Conservation (phyloP, 2,113 vertebrate genomes). For the Takifugu bimaculatus region DNA sequence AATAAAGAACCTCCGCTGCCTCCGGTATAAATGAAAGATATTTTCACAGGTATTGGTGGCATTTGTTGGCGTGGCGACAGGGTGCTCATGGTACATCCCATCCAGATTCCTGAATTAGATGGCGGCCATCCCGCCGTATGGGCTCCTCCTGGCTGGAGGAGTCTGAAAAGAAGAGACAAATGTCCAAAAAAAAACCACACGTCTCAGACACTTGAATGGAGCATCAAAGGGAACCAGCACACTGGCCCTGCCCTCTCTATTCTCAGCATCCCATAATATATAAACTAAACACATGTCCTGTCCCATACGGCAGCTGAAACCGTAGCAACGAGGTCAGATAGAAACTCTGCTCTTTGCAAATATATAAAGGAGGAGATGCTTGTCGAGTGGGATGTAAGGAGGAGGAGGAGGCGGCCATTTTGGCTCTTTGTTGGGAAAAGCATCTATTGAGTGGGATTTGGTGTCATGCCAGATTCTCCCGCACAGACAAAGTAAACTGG, state of each 20-base stretch:
- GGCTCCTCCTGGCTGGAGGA: slow-evolving; percentile 17
- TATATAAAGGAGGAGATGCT: slow-evolving; percentile 54
- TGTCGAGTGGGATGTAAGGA: slow-evolving; percentile 44
- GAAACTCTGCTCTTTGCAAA: slow-evolving; percentile 68
- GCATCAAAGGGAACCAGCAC: slow-evolving; percentile 46
- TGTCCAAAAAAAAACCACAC: slow-evolving; percentile 21
- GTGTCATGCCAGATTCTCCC: slow-evolving; percentile 68
- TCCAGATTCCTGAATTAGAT: slow-evolving; percentile 26
- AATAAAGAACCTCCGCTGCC: no score
- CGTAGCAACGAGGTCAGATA: slow-evolving; percentile 63
- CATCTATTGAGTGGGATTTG: slow-evolving; percentile 69
- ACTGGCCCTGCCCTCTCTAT: slow-evolving; percentile 44
- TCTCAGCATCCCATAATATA: slow-evolving; percentile 53
- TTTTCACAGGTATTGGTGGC: slow-evolving; percentile 11
- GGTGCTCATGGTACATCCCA: slow-evolving; percentile 15
- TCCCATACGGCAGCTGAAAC: slow-evolving; percentile 44
- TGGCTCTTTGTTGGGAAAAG: slow-evolving; percentile 54
- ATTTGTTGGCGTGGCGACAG: background rate
- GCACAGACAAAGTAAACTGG: slow-evolving; percentile 60
- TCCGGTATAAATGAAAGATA: no score
- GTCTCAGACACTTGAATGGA: slow-evolving; percentile 43
- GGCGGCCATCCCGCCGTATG: slow-evolving; percentile 17
- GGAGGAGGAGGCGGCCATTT: slow-evolving; percentile 39
- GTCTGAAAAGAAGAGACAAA: slow-evolving; percentile 19
- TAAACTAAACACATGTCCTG: slow-evolving; percentile 60